These are phyloP conservation scores for Actinopyga echinites DNA, from an alignment of 53 echinoderm and acorn worm genomes.

Conservation along the genomic window DNA sequence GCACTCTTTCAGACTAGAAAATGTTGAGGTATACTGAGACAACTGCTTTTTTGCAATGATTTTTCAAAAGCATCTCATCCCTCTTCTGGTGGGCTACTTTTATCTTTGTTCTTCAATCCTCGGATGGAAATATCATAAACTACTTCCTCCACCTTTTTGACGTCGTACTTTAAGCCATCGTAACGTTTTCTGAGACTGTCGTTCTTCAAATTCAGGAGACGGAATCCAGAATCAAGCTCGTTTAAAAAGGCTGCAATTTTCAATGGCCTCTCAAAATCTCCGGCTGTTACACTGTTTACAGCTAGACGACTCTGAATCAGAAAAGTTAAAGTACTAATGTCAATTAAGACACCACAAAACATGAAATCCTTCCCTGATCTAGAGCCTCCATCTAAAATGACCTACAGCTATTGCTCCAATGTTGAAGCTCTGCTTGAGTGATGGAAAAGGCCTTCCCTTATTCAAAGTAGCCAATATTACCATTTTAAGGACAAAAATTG, in stretches of 20 bases:
- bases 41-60: too few species aligned
- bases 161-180: slow-evolving; percentile 97
- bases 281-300: slow-evolving; percentile 97
- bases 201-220: slow-evolving; percentile 97
- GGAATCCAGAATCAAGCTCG: slow-evolving; percentile 87
- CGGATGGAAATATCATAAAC: slow-evolving; percentile 97
- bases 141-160: slow-evolving; percentile 99
- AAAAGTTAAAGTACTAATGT: not conserved
- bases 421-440: too few species aligned
- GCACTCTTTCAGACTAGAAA: too few species aligned
- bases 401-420: too few species aligned
- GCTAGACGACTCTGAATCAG: slow-evolving; percentile 68
- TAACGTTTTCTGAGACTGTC: slow-evolving; percentile 94
- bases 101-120: slow-evolving; percentile 62
- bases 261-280: slow-evolving; percentile 81
- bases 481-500: too few species aligned
- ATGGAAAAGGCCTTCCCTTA: too few species aligned
- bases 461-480: too few species aligned
- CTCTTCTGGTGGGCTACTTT: not conserved
- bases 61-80: too few species aligned
- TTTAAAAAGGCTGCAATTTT: slow-evolving; percentile 85
- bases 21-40: too few species aligned
- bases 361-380: too few species aligned
- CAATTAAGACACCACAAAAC: not conserved
- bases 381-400: too few species aligned